Evolutionary conservation across 2,888 invertebrate species (phyloP), one percentile per base, ranked within the genome.

Genomic region (Apoda limacodes): DNA sequence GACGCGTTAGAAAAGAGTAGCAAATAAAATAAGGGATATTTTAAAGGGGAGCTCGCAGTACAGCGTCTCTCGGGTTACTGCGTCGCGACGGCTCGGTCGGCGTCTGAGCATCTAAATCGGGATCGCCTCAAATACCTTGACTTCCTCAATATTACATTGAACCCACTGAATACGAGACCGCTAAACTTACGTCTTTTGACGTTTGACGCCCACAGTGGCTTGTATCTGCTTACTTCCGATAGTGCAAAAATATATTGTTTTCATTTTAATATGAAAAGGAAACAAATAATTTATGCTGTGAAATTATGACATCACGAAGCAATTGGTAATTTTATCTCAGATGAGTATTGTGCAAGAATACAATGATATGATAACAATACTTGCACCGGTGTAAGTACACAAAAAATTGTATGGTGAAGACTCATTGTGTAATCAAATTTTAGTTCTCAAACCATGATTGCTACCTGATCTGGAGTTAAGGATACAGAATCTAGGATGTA

Each of bases 101-200:
- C 78, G 78, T 76, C 74, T 68, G 75, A 65, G 66, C 71, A 75
- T 71, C 80, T 80, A 80, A 78, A 75, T 80, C 76, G 76, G 80
- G 80, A 80, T 68, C 71, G 71, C 67, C 75, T 78, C 75, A 78
- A 78, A 80, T 80, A 80, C 80, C 78, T 78, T 78, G 78, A 78
- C 78, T 80, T 80, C 80, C 80, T 80, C 76, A 76, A 80, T 76
- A 80, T 76, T 76, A 80, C 80, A 76, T 78, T 78, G 80, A 80
- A 80, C 80, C 74, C 80, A 54, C 57, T 50, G 60, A 61, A 50
- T 68, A 68, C 62, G 59, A 74, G 68, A 69, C 65, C 64, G 67
- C 69, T 58, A 67, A 72, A 66, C 66, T 60, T 61, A 75, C 76
- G 74, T 76, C 17, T 6, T 17, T 7, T 6, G 17, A 17, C 74